Evolutionary conservation across 1,140 invertebrate species (phyloP).

Genomic region (Gerris buenoi): DNA sequence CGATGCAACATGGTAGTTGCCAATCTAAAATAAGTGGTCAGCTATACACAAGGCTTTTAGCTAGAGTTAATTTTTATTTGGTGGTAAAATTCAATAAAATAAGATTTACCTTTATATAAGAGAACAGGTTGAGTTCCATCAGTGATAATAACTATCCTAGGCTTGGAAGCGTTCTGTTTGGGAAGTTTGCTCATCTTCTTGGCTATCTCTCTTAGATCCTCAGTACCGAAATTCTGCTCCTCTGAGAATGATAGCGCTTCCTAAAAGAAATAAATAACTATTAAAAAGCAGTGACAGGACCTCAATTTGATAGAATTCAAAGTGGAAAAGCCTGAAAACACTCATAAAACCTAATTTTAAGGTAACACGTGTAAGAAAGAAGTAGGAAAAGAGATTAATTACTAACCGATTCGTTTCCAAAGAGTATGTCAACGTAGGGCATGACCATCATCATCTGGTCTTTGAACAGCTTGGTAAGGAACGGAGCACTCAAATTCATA

Average conservation of each 20-base stretch:
- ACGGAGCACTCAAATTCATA: conserved; percentile 94
- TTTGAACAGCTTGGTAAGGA: conserved; percentile 80
- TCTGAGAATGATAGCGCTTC: conserved; percentile 76
- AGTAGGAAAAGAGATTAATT: too few relatives aligned
- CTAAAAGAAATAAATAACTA: conserved; percentile 36
- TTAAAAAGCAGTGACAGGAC: too few relatives aligned
- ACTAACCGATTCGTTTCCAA: conserved; percentile 90
- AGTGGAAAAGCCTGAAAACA: too few relatives aligned
- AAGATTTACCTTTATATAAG: conserved; percentile 49
- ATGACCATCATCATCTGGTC: conserved; percentile 64
- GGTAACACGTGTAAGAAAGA: too few relatives aligned
- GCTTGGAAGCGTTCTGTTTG: conserved; percentile 53
- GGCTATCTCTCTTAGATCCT: conserved; percentile 72
- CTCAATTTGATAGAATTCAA: too few relatives aligned
- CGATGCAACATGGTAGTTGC: too few relatives aligned
- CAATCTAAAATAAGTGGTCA: too few relatives aligned
- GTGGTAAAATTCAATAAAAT: too few relatives aligned
- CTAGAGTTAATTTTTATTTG: too few relatives aligned
- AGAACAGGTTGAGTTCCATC: conserved; percentile 76
- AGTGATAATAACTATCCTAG: conserved; percentile 78
- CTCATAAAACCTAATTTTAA: too few relatives aligned
- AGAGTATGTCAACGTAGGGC: conserved; percentile 89
- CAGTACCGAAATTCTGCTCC: conserved; percentile 52
- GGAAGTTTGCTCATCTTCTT: conserved; percentile 53
- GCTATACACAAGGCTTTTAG: too few relatives aligned